Conservation (phyloP, 2,113 vertebrate genomes). For the Oreochromis aureus region DNA sequence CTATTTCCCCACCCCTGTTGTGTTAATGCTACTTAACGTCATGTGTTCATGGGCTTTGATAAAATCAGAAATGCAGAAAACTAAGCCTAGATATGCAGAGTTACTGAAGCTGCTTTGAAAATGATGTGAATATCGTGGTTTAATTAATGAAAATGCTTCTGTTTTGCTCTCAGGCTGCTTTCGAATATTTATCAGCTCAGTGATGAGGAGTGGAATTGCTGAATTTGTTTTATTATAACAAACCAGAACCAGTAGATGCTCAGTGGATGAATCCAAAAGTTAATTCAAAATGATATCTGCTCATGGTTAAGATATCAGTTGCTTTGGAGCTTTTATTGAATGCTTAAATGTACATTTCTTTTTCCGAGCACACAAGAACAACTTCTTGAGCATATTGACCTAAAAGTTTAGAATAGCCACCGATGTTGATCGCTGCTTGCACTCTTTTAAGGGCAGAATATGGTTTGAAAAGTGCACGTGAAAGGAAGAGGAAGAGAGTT, state of each 20-base stretch:
- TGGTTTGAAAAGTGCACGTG: background rate
- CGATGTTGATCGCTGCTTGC: background rate
- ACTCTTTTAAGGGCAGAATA: background rate
- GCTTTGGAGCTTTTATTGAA: background rate
- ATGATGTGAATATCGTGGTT: background rate
- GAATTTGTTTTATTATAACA: background rate
- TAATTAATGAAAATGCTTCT: background rate
- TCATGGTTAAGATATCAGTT: background rate
- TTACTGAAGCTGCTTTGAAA: background rate
- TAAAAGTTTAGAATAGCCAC: background rate
- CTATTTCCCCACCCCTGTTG: background rate
- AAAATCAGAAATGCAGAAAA: background rate
- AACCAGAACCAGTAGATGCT: background rate
- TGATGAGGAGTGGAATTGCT: background rate
- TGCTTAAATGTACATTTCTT: background rate
- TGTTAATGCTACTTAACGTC: background rate
- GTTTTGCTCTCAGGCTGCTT: background rate
- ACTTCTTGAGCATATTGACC: background rate
- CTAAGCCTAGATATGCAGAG: background rate
- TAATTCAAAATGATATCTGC: background rate
- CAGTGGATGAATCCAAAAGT: background rate
- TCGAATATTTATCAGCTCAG: background rate
- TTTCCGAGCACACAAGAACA: background rate
- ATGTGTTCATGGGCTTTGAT: background rate
- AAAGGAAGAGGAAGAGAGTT: background rate